These are phyloP conservation scores for Stegodyphus dumicola DNA, from an alignment of 1,140 invertebrate species.

Conservation along the genomic window DNA sequence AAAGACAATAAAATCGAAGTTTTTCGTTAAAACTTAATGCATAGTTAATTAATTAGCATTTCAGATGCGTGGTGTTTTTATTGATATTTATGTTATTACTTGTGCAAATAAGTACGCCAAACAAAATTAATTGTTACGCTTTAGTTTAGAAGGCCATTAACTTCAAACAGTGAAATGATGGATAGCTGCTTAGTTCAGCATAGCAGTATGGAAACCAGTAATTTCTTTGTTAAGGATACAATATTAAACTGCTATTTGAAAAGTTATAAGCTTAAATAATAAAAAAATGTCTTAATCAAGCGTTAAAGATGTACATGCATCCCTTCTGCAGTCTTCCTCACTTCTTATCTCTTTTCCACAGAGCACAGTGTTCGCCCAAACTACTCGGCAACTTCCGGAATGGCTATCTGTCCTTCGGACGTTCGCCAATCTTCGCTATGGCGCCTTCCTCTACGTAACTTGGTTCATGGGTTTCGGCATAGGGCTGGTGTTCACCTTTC, in stretches of 20 bases:
- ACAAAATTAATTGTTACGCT: too few species aligned
- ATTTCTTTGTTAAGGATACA: neutral
- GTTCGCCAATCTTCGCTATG: constrained; percentile 90
- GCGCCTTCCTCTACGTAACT: constrained; percentile 93
- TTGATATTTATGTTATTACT: too few species aligned
- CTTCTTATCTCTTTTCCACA: constrained; percentile 68
- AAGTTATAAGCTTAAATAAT: neutral
- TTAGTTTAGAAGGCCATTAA: too few species aligned
- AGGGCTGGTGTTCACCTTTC: constrained; percentile 97
- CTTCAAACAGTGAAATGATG: too few species aligned
- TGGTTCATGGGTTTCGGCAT: constrained; percentile 99
- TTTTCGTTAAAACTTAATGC: too few species aligned
- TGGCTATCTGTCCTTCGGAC: constrained; percentile 91
- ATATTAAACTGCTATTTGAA: neutral
- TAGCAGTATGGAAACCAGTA: neutral
- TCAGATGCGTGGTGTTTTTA: too few species aligned
- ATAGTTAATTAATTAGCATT: too few species aligned
- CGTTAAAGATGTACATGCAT: neutral
- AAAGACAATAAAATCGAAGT: too few species aligned
- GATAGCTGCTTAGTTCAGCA: too few species aligned
- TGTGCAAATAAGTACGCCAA: too few species aligned
- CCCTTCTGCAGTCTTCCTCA: neutral
- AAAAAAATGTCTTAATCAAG: neutral
- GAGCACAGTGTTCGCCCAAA: constrained; percentile 94
- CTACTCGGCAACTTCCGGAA: constrained; percentile 87